Percentiles rank a stretch among this genome's conserved stretches.
Conservation (phyloP, 2,888 invertebrate species). For the Lampropteryx suffumata region DNA sequence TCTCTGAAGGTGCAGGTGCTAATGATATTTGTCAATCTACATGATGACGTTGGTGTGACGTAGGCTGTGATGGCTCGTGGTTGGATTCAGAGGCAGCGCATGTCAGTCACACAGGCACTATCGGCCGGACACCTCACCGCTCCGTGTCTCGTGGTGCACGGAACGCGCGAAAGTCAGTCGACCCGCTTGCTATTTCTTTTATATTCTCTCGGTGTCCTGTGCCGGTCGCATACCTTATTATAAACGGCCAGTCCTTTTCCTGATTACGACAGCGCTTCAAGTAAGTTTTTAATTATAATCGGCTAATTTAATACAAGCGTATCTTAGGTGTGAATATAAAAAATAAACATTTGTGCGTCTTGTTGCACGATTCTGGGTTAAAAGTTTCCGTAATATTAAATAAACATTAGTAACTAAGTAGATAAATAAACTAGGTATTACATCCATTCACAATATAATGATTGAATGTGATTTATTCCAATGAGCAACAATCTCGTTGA, state of each 20-base stretch:
- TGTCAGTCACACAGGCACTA: conserved; percentile 60
- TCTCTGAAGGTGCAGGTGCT: conserved; percentile 21
- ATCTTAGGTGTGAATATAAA: background rate
- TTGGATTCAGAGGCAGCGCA: conserved; percentile 29
- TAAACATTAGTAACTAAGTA: background rate
- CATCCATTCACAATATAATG: background rate
- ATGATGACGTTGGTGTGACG: conserved; percentile 26
- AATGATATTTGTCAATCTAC: conserved; percentile 27
- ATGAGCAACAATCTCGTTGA: background rate
- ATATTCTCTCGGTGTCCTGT: conserved; percentile 64
- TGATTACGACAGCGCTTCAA: conserved; percentile 41
- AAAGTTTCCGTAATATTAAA: conserved; percentile 7
- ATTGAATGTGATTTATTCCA: background rate
- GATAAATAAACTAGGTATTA: background rate
- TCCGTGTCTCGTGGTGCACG: conserved; percentile 19
- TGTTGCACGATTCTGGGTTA: background rate
- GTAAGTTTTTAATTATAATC: conserved; percentile 40
- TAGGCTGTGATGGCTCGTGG: conserved; percentile 31
- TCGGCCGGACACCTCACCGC: conserved; percentile 52
- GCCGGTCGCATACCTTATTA: conserved; percentile 51
- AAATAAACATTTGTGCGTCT: background rate
- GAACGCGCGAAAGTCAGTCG: conserved; percentile 69
- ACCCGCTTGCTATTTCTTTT: conserved; percentile 58
- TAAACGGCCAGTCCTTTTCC: conserved; percentile 52
- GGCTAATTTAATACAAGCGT: background rate